phyloP scores from a whole-genome alignment of 2,113 vertebrate genomes.

The Ptychochromis oligacanthus region DNA sequence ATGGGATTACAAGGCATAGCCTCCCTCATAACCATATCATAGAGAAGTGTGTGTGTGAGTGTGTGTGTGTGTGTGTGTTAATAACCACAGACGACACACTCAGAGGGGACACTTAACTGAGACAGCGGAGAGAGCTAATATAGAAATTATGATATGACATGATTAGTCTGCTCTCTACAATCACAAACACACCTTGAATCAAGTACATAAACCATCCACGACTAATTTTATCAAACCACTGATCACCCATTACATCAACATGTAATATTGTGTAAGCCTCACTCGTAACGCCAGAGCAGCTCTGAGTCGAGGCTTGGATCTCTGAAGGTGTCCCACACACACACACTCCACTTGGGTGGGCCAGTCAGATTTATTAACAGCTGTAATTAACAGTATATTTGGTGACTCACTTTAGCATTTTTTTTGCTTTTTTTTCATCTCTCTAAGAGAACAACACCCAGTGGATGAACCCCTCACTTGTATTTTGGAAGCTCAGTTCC shows the following conservation, averaged over 20 bases:
- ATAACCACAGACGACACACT: constrained; percentile 1
- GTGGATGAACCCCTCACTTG: too few species aligned
- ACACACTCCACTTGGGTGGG: not conserved
- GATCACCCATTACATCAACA: not conserved
- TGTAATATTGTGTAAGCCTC: too few species aligned
- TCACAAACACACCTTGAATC: not conserved
- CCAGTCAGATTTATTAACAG: not conserved
- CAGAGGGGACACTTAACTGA: constrained; percentile 10
- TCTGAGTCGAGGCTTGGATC: not conserved
- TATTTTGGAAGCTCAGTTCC: too few species aligned
- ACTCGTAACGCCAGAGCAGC: not conserved
- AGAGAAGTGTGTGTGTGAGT: not conserved
- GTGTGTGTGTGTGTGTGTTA: constrained; percentile 1
- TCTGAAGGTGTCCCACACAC: not conserved
- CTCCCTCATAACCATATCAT: too few species aligned
- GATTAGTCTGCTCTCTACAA: not conserved
- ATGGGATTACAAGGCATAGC: too few species aligned
- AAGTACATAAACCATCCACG: not conserved
- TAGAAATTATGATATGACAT: not conserved
- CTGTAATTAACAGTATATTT: not conserved
- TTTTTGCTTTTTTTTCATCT: not conserved
- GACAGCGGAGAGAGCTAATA: constrained; percentile 15
- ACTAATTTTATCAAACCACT: not conserved
- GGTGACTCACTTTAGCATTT: not conserved
- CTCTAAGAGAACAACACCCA: not conserved